phyloP scores from a whole-genome alignment of 2,888 invertebrate genomes.

The Pollenia griseotomentosa region DNA sequence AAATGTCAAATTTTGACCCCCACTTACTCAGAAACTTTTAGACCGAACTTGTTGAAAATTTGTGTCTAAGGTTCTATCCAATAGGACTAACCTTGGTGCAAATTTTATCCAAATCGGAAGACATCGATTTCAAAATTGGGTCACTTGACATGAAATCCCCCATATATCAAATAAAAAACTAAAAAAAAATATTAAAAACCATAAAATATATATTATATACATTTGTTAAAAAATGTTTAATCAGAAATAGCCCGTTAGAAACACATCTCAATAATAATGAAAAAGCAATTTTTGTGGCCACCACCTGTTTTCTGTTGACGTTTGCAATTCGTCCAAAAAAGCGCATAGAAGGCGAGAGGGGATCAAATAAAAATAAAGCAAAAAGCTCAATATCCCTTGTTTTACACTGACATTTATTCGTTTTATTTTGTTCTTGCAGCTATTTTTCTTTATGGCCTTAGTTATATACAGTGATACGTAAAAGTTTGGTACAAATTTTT shows the following conservation, averaged over 20 bases:
- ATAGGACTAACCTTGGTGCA: too few relatives aligned
- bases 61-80: too few relatives aligned
- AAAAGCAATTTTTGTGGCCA: background rate
- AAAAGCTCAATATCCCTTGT: background rate
- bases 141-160: too few relatives aligned
- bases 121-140: too few relatives aligned
- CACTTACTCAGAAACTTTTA: too few relatives aligned
- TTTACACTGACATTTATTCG: slow-evolving; percentile 30
- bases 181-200: background rate
- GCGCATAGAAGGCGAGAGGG: background rate
- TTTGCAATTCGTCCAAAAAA: slow-evolving; percentile 3
- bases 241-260: too few relatives aligned
- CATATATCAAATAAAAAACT: background rate
- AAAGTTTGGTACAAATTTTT: background rate
- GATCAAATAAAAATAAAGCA: background rate
- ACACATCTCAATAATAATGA: background rate
- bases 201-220: background rate
- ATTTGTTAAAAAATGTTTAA: background rate
- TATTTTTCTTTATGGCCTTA: slow-evolving; percentile 1
- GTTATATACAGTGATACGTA: background rate
- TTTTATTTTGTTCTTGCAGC: slow-evolving; percentile 14
- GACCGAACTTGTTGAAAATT: too few relatives aligned
- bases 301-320: slow-evolving; percentile 37
- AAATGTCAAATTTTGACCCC: too few relatives aligned
- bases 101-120: too few relatives aligned